phyloP scores from a whole-genome alignment of 2,113 vertebrate species.

The Cinclus cinclus region DNA sequence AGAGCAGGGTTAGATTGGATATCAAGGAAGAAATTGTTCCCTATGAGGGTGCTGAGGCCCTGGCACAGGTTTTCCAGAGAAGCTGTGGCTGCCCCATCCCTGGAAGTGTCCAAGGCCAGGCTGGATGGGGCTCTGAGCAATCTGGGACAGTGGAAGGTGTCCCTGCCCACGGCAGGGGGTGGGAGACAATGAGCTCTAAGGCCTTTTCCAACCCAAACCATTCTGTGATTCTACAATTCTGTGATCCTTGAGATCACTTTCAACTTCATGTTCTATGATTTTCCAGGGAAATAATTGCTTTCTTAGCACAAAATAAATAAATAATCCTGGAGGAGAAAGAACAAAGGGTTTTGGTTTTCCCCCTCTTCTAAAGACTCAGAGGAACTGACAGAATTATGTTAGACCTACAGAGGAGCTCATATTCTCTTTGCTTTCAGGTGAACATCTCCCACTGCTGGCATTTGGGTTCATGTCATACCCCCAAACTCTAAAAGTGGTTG shows the following conservation, averaged over 20 bases:
- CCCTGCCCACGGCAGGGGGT: not conserved
- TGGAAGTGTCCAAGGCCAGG: fast-evolving
- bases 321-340: not conserved
- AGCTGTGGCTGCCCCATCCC: not conserved
- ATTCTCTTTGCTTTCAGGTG: not conserved
- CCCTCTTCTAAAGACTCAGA: not conserved
- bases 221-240: not conserved
- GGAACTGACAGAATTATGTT: not conserved
- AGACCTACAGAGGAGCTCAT: not conserved
- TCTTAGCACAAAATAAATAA: not conserved
- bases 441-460: not conserved
- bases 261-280: not conserved
- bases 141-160: fast-evolving
- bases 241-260: not conserved
- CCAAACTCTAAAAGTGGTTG: not conserved
- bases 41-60: fast-evolving
- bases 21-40: fast-evolving
- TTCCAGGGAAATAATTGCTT: not conserved
- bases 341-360: not conserved
- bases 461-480: not conserved
- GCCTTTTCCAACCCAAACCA: not conserved
- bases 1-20: not conserved
- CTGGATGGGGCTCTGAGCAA: not conserved
- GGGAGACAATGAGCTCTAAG: not conserved
- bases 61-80: not conserved